A percentile compares a stretch with the other conserved stretches of the same genome.
These are phyloP conservation scores for Tridacna gigas DNA, from an alignment of 2,888 invertebrate species.

Conservation along the genomic window DNA sequence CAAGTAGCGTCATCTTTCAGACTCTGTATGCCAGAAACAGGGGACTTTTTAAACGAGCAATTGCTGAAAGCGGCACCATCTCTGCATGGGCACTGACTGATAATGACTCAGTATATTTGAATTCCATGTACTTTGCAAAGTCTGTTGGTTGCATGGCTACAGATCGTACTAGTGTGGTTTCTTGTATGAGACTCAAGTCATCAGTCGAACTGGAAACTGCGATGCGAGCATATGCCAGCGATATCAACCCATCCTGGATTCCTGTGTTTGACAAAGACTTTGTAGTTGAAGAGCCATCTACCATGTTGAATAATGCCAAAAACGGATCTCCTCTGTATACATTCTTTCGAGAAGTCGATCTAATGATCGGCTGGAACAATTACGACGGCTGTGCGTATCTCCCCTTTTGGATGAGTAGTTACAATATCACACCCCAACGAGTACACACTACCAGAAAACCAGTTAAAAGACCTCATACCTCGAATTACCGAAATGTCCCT, in stretches of 20 bases:
- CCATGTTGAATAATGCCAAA: background rate
- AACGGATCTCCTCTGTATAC: background rate
- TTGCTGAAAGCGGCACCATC: background rate
- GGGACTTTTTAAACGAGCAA: too few species aligned
- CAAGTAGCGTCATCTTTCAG: too few species aligned
- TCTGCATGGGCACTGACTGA: background rate
- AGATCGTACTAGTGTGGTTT: background rate
- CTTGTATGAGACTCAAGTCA: conserved; percentile 1
- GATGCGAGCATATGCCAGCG: background rate
- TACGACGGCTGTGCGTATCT: background rate
- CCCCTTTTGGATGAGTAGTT: background rate
- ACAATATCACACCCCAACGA: background rate
- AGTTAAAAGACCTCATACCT: background rate
- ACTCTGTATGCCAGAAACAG: too few species aligned
- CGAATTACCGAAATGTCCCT: conserved; percentile 3
- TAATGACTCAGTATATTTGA: background rate
- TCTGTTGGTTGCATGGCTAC: conserved; percentile 4
- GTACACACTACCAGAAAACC: background rate
- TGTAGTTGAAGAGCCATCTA: background rate
- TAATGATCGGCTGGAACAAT: conserved; percentile 18
- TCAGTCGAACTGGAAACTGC: background rate
- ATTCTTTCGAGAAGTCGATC: conserved; percentile 7
- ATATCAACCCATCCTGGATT: background rate
- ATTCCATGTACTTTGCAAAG: background rate
- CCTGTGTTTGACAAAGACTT: conserved; percentile 16